Evolutionary conservation across 2,797 vertebrate species (phyloP), one percentile per base, ranked within the genome.

Genomic region (Cichlasoma orientale): DNA sequence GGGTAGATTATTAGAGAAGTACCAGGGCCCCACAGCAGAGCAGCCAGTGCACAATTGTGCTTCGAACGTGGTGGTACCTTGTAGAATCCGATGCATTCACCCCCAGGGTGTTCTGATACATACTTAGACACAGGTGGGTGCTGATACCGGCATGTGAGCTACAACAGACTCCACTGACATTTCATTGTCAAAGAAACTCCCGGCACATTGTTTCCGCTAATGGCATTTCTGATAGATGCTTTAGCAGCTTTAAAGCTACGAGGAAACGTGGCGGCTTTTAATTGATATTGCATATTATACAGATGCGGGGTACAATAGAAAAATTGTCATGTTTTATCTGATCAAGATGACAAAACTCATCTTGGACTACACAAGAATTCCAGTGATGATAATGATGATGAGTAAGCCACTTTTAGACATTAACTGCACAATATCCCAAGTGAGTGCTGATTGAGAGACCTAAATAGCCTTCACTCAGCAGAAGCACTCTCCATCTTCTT

Each of bases 1-100:
- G 93, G 88, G 94, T 92, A 92, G 93, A 94, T 93, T 95, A 94
- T 94, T 94, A 94, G 93, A 90, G 86, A 88, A 90, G 92, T 90
- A 93, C 82, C 86, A 80, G 85, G 90, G 91, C 89, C 88, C 94
- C 85, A 78, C 92, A 92, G 90, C 88, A 88, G 86, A 92, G 90
- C 90, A 93, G 91, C 88, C 80, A 89, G 86, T 70, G 86, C 84
- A 74, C 81, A 89, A 91, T 92, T 93, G 92, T 94, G 90, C 87
- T 90, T 74, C 70, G 31, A 89, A 82, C 74, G 86, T 61, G 83
- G 80, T 77, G 82, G 85, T 79, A 77, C 88, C 86, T 87, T 86
- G 88, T 92, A 91, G 90, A 92, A 92, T 89, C 84, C 84, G 78
- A 88, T 87, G 90, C 90, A 84, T 80, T 78, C 80, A 56, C 89